Conservation (phyloP, 2,888 invertebrate genomes). For the Odontocolon sp. region DNA sequence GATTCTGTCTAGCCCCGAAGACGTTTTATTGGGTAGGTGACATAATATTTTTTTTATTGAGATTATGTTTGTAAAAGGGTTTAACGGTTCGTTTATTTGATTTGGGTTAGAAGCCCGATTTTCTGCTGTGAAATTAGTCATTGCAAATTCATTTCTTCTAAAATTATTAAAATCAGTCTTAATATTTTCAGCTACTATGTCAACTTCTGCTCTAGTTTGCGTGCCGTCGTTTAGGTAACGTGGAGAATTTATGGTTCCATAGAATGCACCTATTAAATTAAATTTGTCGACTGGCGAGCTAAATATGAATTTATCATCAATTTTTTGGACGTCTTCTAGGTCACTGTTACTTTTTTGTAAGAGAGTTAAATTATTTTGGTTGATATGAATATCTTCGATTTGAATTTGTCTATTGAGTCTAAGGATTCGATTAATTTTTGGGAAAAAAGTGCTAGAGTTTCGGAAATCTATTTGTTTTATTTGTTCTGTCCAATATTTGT, state of each 20-base stretch:
- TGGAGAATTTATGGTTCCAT: neutral
- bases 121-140: neutral
- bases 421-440: conserved; percentile 37
- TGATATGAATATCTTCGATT: neutral
- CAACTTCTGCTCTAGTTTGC: neutral
- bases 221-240: neutral
- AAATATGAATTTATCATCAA: neutral
- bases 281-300: neutral
- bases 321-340: neutral
- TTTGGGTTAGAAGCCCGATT: neutral
- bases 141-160: neutral
- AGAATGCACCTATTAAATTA: neutral
- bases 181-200: neutral
- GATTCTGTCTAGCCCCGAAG: no score
- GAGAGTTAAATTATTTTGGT: neutral
- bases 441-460: conserved; percentile 34
- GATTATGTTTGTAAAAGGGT: neutral
- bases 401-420: neutral
- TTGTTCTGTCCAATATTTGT: conserved; percentile 15
- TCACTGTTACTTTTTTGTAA: neutral
- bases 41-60: no score
- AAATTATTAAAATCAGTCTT: neutral
- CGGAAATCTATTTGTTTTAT: conserved; percentile 31
- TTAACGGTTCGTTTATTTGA: neutral
- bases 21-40: no score